A percentile compares a stretch with the other conserved stretches of the same genome.
These are phyloP conservation scores for Podarcis siculus DNA, from an alignment of 2,797 vertebrate species.

Conservation along the genomic window DNA sequence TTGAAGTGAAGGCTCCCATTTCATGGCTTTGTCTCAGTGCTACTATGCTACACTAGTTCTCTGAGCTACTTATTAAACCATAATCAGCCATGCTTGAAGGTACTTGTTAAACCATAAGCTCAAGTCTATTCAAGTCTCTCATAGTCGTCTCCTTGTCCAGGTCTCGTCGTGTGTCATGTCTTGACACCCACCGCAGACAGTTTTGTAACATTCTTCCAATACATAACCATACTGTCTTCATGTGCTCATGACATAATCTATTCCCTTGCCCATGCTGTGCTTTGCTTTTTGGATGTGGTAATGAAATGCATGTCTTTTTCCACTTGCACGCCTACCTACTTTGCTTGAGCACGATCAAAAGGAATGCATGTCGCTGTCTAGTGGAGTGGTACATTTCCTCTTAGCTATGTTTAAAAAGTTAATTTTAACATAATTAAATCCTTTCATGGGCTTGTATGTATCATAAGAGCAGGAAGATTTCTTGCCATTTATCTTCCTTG, in stretches of 20 bases:
- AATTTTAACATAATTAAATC: neutral
- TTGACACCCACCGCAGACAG: slow-evolving; percentile 8
- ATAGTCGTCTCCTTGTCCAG: neutral
- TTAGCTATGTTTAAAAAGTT: neutral
- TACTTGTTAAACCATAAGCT: slow-evolving; percentile 37
- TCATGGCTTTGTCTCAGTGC: neutral
- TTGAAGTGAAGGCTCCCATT: neutral
- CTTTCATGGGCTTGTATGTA: neutral
- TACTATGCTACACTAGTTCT: neutral
- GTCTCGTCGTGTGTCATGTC: neutral
- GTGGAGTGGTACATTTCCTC: neutral
- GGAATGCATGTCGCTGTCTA: neutral
- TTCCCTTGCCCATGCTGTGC: neutral
- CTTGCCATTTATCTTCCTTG: neutral
- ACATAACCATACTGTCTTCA: slow-evolving; percentile 18
- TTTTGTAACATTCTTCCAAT: slow-evolving; percentile 14
- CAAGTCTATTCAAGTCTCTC: slow-evolving; percentile 10
- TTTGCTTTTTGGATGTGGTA: slow-evolving; percentile 22
- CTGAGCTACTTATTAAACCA: slow-evolving; percentile 31
- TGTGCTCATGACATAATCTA: slow-evolving; percentile 23
- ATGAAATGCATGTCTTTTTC: neutral
- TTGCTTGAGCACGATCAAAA: slow-evolving; percentile 4
- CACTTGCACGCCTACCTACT: slow-evolving; percentile 2
- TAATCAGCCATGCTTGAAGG: slow-evolving; percentile 24
- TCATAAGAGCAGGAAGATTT: neutral